Evolutionary conservation across 2,113 vertebrate genomes (phyloP).

Genomic region (Patagioenas fasciata): DNA sequence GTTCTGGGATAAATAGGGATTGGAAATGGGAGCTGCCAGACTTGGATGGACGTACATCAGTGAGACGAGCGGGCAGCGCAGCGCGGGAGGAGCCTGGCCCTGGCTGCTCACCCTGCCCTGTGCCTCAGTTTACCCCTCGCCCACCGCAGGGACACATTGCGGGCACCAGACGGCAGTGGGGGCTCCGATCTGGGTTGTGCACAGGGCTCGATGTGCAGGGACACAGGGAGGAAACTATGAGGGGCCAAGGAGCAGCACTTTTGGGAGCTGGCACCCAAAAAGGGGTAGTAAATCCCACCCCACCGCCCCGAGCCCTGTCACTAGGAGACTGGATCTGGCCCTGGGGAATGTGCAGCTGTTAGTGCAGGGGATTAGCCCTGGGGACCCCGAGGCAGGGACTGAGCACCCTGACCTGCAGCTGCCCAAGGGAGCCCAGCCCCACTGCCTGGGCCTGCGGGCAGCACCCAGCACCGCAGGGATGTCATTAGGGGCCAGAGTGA

Average conservation of each 20-base stretch:
- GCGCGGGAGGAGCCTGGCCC: too few relatives aligned
- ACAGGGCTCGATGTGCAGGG: fast-evolving
- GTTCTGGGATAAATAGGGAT: neutral
- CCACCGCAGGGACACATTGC: too few relatives aligned
- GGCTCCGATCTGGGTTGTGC: fast-evolving
- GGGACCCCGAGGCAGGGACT: neutral
- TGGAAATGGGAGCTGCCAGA: neutral
- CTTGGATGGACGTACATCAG: too few relatives aligned
- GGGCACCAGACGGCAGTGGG: fast-evolving
- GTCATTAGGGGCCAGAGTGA: neutral
- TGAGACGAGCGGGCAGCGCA: too few relatives aligned
- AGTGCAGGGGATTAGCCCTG: neutral
- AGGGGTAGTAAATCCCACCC: neutral
- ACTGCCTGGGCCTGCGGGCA: neutral
- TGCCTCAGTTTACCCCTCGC: neutral
- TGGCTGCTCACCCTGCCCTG: neutral
- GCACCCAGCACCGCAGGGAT: neutral
- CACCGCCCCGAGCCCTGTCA: neutral
- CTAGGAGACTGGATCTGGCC: neutral
- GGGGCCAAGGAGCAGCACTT: fast-evolving
- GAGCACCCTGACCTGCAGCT: neutral
- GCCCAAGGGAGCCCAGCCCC: neutral
- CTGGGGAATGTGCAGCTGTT: slow-evolving; percentile 3
- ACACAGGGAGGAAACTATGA: fast-evolving
- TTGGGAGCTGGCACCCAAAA: neutral